Percentiles rank a stretch among this genome's conserved stretches.
Conservation (phyloP, 2,797 vertebrate species). For the Carapus acus region DNA sequence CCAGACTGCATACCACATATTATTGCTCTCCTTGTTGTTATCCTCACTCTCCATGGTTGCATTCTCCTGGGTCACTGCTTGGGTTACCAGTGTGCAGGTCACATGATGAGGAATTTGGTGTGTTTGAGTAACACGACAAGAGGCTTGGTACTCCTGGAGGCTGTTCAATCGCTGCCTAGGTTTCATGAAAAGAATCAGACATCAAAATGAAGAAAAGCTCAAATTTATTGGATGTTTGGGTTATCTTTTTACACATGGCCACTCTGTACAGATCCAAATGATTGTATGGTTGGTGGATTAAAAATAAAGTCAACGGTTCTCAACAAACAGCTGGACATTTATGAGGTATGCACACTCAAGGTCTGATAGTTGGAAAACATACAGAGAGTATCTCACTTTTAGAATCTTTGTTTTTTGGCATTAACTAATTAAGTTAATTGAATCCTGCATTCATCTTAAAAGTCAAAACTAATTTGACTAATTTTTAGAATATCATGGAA, state of each 20-base stretch:
- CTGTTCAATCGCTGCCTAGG: slow-evolving; percentile 63
- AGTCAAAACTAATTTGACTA: too few species aligned
- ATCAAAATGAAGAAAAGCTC: slow-evolving; percentile 1
- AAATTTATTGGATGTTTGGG: not conserved
- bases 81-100: slow-evolving; percentile 15
- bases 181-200: not conserved
- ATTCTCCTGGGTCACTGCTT: slow-evolving; percentile 12
- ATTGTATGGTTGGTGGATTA: too few species aligned
- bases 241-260: not conserved
- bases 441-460: too few species aligned
- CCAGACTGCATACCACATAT: slow-evolving; percentile 46
- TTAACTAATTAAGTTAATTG: too few species aligned
- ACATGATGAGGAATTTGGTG: slow-evolving; percentile 43
- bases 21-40: slow-evolving; percentile 31
- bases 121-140: slow-evolving; percentile 41
- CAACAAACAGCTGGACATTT: too few species aligned
- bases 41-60: slow-evolving; percentile 6
- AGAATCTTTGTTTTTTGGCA: too few species aligned
- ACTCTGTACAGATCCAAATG: slow-evolving; percentile 4
- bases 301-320: too few species aligned
- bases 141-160: slow-evolving; percentile 51
- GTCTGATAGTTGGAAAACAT: too few species aligned
- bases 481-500: too few species aligned
- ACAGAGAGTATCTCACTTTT: too few species aligned
- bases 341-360: not conserved